phyloP scores from a whole-genome alignment of 2,888 invertebrate genomes.

The Oithona nana region DNA sequence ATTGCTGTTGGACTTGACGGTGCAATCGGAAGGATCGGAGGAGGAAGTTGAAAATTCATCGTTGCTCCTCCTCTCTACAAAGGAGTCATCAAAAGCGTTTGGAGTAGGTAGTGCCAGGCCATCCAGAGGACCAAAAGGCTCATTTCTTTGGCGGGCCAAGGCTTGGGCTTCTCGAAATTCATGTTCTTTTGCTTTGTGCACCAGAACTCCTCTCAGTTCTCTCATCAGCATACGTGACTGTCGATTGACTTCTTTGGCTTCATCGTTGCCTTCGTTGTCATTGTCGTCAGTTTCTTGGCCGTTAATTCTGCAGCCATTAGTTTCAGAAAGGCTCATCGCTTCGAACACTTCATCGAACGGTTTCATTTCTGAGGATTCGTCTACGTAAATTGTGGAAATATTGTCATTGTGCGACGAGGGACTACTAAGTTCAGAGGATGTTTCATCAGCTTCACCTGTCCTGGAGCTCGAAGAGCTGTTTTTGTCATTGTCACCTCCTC shows the following conservation, averaged over 20 bases:
- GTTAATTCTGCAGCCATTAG: not conserved
- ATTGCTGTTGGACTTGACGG: not conserved
- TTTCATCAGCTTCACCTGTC: not conserved
- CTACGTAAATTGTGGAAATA: not conserved
- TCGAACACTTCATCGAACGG: conserved; percentile 11
- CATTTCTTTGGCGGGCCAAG: not conserved
- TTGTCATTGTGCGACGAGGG: not conserved
- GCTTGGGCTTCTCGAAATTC: conserved; percentile 6
- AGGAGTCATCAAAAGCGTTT: not conserved
- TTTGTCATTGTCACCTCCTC: not conserved
- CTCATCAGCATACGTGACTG: not conserved
- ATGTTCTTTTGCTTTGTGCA: not conserved
- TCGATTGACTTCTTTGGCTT: not conserved
- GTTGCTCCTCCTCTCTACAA: not conserved
- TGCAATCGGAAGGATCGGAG: not conserved
- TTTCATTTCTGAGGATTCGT: not conserved
- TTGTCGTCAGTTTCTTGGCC: not conserved
- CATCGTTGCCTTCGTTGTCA: not conserved
- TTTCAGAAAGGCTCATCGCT: not conserved
- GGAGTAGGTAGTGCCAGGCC: too few relatives aligned
- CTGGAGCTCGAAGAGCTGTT: not conserved
- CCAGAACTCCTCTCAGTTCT: not conserved
- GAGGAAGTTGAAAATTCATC: not conserved
- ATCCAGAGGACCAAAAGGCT: not conserved
- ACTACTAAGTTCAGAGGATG: too few relatives aligned